A percentile compares a stretch with the other conserved stretches of the same genome.
phyloP scores from a whole-genome alignment of 1,140 invertebrate genomes.

The Aricia agestis region DNA sequence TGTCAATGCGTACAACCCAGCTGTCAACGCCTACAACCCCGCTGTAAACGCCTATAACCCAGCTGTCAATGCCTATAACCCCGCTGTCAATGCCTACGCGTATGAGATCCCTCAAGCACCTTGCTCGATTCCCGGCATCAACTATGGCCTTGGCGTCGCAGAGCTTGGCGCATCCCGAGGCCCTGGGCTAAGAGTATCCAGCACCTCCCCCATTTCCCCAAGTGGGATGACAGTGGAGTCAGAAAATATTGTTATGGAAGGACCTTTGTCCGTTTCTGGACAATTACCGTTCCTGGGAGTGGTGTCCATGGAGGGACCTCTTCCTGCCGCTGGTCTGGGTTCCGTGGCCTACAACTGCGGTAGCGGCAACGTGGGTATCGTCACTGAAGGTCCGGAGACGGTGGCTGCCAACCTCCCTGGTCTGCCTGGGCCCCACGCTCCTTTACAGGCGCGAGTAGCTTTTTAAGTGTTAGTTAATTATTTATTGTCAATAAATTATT shows the following conservation, averaged over 20 bases:
- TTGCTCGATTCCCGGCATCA: not conserved
- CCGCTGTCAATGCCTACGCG: not conserved
- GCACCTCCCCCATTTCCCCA: slow-evolving; percentile 30
- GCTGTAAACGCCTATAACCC: too few species aligned
- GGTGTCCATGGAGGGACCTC: slow-evolving; percentile 37
- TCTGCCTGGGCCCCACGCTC: not conserved
- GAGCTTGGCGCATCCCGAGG: slow-evolving; percentile 25
- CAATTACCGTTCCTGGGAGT: slow-evolving; percentile 41
- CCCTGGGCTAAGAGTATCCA: slow-evolving; percentile 28
- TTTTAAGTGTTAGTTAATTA: not conserved
- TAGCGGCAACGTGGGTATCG: slow-evolving; percentile 25
- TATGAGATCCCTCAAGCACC: not conserved
- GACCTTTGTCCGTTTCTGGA: slow-evolving; percentile 35
- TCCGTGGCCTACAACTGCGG: slow-evolving; percentile 36
- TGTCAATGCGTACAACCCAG: not conserved
- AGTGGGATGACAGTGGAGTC: slow-evolving; percentile 36
- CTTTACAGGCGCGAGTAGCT: not conserved
- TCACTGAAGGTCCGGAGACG: slow-evolving; percentile 14
- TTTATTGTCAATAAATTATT: slow-evolving; percentile 14
- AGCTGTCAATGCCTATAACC: not conserved
- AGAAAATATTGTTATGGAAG: slow-evolving; percentile 33
- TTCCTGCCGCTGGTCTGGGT: slow-evolving; percentile 35
- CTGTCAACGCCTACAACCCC: not conserved
- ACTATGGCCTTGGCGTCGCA: not conserved
- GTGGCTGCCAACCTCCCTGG: slow-evolving; percentile 6